Conservation (phyloP, 2,888 invertebrate genomes). For the Deilephila elpenor region DNA sequence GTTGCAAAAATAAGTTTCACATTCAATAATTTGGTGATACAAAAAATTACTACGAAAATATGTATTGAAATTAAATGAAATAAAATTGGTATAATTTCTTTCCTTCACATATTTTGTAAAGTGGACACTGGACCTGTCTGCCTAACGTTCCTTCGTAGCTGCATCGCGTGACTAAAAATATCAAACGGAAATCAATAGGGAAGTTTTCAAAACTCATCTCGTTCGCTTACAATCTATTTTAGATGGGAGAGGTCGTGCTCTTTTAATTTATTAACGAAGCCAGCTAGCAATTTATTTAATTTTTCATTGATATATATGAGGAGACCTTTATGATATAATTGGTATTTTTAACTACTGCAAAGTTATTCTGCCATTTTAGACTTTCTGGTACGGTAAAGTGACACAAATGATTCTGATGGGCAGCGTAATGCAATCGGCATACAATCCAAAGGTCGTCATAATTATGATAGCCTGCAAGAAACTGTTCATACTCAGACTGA, state of each 20-base stretch:
- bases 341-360: too few species aligned
- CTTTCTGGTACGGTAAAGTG: too few species aligned
- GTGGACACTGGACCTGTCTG: neutral
- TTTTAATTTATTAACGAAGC: neutral
- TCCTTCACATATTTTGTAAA: constrained; percentile 4
- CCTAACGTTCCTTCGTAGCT: constrained; percentile 38
- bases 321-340: neutral
- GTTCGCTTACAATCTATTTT: neutral
- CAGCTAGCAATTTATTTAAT: neutral
- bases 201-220: constrained; percentile 25
- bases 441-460: too few species aligned
- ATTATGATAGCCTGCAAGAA: too few species aligned
- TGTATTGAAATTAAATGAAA: neutral
- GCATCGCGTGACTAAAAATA: constrained; percentile 58
- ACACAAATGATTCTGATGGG: too few species aligned
- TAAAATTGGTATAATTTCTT: neutral
- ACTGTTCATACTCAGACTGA: too few species aligned
- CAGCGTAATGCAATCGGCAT: too few species aligned
- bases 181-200: constrained; percentile 53
- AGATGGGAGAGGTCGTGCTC: neutral
- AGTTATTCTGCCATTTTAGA: too few species aligned
- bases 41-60: too few species aligned
- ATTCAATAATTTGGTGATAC: neutral
- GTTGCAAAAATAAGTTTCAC: too few species aligned
- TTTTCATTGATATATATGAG: neutral